These are phyloP conservation scores for Megathymus violae DNA, from an alignment of 1,140 invertebrate genomes.

Conservation along the genomic window DNA sequence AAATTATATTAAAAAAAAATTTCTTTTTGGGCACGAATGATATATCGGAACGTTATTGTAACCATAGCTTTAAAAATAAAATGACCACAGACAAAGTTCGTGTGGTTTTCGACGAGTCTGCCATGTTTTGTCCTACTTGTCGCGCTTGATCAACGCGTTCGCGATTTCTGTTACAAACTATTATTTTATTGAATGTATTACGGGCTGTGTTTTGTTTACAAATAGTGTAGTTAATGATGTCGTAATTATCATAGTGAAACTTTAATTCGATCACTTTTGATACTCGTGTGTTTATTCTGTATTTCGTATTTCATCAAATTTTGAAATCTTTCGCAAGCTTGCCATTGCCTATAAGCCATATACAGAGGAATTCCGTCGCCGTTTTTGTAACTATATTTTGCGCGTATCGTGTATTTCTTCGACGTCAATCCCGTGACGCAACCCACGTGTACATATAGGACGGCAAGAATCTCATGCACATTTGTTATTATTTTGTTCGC, in stretches of 20 bases:
- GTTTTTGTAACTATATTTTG: slow-evolving; percentile 52
- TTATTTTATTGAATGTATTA: slow-evolving; percentile 79
- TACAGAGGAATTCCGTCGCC: slow-evolving; percentile 59
- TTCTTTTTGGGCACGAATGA: not conserved
- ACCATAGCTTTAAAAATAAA: slow-evolving; percentile 71
- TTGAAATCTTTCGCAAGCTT: slow-evolving; percentile 69
- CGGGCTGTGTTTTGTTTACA: slow-evolving; percentile 81
- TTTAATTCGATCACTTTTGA: slow-evolving; percentile 62
- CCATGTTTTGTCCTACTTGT: slow-evolving; percentile 84
- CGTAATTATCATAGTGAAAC: slow-evolving; percentile 63
- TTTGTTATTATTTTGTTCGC: slow-evolving; percentile 86
- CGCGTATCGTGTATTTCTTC: slow-evolving; percentile 41
- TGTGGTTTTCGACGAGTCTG: slow-evolving; percentile 79
- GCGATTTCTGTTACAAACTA: slow-evolving; percentile 74
- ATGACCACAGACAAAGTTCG: slow-evolving; percentile 74
- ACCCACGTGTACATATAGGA: slow-evolving; percentile 79
- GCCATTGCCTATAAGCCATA: slow-evolving; percentile 50
- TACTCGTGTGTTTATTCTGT: slow-evolving; percentile 70
- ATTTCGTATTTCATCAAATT: slow-evolving; percentile 76
- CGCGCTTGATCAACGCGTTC: slow-evolving; percentile 81
- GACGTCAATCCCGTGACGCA: slow-evolving; percentile 64
- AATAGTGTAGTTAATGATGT: slow-evolving; percentile 74
- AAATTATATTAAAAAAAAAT: slow-evolving; percentile 5
- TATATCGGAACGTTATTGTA: slow-evolving; percentile 49
- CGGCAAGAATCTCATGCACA: slow-evolving; percentile 84